Percentiles rank a stretch among this genome's conserved stretches.
These are phyloP conservation scores for Acheta domesticus DNA, from an alignment of 2,888 invertebrate genomes.

Conservation along the genomic window DNA sequence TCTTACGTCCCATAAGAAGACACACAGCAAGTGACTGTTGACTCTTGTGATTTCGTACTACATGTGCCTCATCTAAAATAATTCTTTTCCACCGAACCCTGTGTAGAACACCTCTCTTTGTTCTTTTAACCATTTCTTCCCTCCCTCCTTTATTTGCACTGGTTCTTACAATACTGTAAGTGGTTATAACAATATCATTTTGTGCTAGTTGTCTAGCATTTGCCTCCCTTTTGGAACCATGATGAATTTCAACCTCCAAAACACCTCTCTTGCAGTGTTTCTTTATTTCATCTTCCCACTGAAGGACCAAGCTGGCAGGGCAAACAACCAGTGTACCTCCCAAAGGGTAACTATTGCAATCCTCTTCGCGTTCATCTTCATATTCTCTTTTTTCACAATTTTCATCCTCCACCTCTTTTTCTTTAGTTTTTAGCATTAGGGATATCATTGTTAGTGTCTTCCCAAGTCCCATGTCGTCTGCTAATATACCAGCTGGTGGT, in stretches of 20 bases:
- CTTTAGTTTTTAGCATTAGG: conserved; percentile 59
- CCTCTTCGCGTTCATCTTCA: conserved; percentile 41
- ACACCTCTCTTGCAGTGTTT: conserved; percentile 61
- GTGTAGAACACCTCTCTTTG: conserved; percentile 54
- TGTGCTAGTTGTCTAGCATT: conserved; percentile 61
- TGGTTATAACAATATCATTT: conserved; percentile 83
- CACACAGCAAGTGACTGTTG: conserved; percentile 69
- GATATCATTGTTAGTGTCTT: conserved; percentile 83
- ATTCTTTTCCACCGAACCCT: conserved; percentile 78
- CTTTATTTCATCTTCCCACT: conserved; percentile 65
- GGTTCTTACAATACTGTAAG: conserved; percentile 69
- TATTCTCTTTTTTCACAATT: conserved; percentile 30
- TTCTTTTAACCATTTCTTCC: not conserved
- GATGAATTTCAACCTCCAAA: conserved; percentile 68
- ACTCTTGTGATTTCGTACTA: conserved; percentile 83
- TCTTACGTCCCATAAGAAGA: conserved; percentile 56
- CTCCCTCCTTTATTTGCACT: not conserved
- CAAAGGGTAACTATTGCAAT: conserved; percentile 32
- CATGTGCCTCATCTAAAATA: conserved; percentile 91
- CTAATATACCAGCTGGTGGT: conserved; percentile 76
- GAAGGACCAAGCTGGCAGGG: conserved; percentile 84
- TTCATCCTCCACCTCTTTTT: conserved; percentile 40
- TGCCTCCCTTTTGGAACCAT: conserved; percentile 56
- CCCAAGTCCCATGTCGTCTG: conserved; percentile 79
- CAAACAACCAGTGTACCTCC: conserved; percentile 87